Evolutionary conservation across 2,113 vertebrate genomes (phyloP).

Genomic region (Pyxicephalus adspersus): DNA sequence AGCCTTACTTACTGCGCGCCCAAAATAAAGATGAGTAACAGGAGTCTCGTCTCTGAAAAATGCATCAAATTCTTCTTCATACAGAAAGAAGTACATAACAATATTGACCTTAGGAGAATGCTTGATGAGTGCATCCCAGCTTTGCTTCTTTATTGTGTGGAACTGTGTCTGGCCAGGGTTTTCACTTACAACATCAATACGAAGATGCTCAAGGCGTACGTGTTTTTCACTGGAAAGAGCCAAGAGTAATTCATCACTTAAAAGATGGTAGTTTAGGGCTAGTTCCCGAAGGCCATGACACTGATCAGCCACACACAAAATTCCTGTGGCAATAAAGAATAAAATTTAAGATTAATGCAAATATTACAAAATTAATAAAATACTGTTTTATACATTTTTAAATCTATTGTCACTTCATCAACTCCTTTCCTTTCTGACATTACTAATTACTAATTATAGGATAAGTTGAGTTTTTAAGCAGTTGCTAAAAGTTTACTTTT

Average conservation of each 20-base stretch:
- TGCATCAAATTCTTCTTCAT: conserved; percentile 75
- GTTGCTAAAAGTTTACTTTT: too few species aligned
- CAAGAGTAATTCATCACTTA: conserved; percentile 76
- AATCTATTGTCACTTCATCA: too few species aligned
- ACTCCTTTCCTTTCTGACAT: too few species aligned
- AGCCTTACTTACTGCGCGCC: conserved; percentile 72
- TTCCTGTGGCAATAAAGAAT: conserved; percentile 64
- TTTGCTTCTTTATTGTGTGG: conserved; percentile 75
- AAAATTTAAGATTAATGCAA: conserved; percentile 5
- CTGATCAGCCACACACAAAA: conserved; percentile 80
- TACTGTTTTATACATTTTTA: neutral
- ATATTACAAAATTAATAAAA: neutral
- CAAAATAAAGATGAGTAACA: conserved; percentile 77
- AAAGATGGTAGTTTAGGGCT: conserved; percentile 76
- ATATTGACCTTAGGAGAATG: conserved; percentile 79
- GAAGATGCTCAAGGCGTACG: conserved; percentile 75
- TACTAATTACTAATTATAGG: too few species aligned
- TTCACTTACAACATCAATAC: conserved; percentile 76
- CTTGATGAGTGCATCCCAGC: conserved; percentile 75
- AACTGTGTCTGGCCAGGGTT: conserved; percentile 72
- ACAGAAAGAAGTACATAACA: conserved; percentile 78
- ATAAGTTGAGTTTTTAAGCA: too few species aligned
- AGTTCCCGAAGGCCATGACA: conserved; percentile 77
- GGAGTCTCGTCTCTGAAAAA: conserved; percentile 78
- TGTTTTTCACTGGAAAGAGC: conserved; percentile 77